A percentile compares a stretch with the other conserved stretches of the same genome.
Conservation (phyloP, 1,140 invertebrate genomes). For the Schlechtendalia chinensis region DNA sequence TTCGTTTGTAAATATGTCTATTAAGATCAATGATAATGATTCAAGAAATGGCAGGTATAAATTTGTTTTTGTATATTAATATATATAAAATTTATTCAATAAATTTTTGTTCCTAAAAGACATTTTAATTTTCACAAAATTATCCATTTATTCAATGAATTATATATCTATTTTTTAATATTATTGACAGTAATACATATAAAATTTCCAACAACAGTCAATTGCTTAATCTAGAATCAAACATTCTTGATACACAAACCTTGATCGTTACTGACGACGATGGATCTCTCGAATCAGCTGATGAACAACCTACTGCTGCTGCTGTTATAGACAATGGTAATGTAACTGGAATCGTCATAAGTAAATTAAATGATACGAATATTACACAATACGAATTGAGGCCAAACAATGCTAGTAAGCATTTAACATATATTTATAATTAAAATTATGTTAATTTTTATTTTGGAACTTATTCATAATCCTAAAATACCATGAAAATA, state of each 20-base stretch:
- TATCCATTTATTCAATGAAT: background rate
- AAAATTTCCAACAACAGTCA: conserved; percentile 24
- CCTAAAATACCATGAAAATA: no score
- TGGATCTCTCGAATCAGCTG: conserved; percentile 27
- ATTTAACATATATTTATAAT: background rate
- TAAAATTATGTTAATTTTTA: no score
- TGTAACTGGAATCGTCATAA: conserved; percentile 40
- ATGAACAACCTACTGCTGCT: conserved; percentile 29
- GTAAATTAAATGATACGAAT: conserved; percentile 26
- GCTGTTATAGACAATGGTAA: conserved; percentile 30
- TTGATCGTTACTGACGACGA: conserved; percentile 41
- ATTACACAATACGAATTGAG: conserved; percentile 36
- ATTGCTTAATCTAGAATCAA: conserved; percentile 41
- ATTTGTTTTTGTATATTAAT: background rate
- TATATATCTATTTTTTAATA: background rate
- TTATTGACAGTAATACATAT: conserved; percentile 29
- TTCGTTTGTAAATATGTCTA: conserved; percentile 33
- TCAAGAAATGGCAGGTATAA: conserved; percentile 20
- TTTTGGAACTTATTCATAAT: no score
- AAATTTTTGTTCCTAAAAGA: no score
- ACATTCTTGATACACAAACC: conserved; percentile 27
- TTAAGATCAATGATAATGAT: conserved; percentile 37
- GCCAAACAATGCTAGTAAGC: conserved; percentile 34
- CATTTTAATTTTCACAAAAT: background rate
- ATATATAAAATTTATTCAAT: background rate